Conservation (phyloP, 2,888 invertebrate genomes). For the Acanthosoma haemorrhoidale region DNA sequence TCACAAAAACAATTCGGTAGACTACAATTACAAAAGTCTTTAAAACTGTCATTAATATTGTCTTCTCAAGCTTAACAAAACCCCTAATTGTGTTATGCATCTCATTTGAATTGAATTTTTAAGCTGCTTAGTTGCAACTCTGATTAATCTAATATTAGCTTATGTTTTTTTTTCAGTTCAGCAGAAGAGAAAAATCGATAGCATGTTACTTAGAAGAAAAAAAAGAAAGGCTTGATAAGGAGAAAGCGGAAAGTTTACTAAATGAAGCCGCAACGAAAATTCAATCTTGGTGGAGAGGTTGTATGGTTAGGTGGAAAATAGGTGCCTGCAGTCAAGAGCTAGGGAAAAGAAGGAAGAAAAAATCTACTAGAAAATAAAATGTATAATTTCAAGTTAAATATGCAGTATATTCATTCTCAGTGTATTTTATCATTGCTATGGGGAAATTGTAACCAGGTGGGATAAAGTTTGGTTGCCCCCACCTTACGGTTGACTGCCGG, state of each 20-base stretch:
- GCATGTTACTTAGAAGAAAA: constrained; percentile 3
- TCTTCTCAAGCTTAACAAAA: too few relatives aligned
- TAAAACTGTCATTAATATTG: too few relatives aligned
- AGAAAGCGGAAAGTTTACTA: constrained; percentile 29
- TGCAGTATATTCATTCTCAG: too few relatives aligned
- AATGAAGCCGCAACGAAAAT: constrained; percentile 43
- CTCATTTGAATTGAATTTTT: not conserved
- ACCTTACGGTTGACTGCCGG: too few relatives aligned
- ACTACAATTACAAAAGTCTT: too few relatives aligned
- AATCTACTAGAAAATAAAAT: constrained; percentile 4
- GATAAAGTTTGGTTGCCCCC: too few relatives aligned
- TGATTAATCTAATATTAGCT: not conserved
- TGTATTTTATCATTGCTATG: too few relatives aligned
- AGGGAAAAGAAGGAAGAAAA: constrained; percentile 38
- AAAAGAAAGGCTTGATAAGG: constrained; percentile 24
- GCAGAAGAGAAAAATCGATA: not conserved
- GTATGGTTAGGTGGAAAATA: constrained; percentile 49
- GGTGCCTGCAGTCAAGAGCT: constrained; percentile 46
- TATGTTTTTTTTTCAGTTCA: not conserved
- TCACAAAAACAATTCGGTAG: too few relatives aligned
- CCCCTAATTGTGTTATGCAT: not conserved
- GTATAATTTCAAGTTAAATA: not conserved
- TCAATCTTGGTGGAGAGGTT: constrained; percentile 51
- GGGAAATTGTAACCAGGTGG: too few relatives aligned
- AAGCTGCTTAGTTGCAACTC: not conserved